phyloP scores from a whole-genome alignment of 1,140 invertebrate genomes.

The Proctacanthus coquilletti region DNA sequence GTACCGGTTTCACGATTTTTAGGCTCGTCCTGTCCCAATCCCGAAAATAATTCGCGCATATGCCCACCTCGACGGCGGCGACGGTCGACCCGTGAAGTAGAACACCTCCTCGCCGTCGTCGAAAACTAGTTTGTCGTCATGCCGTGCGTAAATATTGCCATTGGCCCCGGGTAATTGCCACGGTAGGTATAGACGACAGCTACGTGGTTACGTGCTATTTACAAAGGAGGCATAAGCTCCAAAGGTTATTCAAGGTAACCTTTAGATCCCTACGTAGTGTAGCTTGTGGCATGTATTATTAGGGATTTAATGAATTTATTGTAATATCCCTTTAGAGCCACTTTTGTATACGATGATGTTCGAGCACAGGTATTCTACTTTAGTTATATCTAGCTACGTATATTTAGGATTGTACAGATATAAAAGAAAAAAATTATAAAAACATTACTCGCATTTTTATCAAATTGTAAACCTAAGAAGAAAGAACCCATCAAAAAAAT shows the following conservation, averaged over 20 bases:
- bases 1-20: too few species aligned
- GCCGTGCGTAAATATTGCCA: neutral
- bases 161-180: conserved; percentile 1
- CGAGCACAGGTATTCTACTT: too few species aligned
- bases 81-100: too few species aligned
- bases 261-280: neutral
- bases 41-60: neutral
- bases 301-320: conserved; percentile 1
- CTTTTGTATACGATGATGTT: too few species aligned
- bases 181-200: neutral
- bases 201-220: neutral
- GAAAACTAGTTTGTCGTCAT: neutral
- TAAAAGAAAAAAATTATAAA: too few species aligned
- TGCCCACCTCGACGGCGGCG: neutral
- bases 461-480: too few species aligned
- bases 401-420: too few species aligned
- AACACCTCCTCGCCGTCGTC: too few species aligned
- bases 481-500: too few species aligned
- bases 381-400: too few species aligned
- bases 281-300: neutral
- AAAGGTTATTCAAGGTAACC: conserved; percentile 1
- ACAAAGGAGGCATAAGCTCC: neutral
- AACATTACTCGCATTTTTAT: too few species aligned
- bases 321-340: neutral
- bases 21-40: too few species aligned